Percentiles rank a stretch among this genome's conserved stretches.
phyloP scores from a whole-genome alignment of 37 sponge, comb jelly and placozoan species.

The Axinella damicornis region DNA sequence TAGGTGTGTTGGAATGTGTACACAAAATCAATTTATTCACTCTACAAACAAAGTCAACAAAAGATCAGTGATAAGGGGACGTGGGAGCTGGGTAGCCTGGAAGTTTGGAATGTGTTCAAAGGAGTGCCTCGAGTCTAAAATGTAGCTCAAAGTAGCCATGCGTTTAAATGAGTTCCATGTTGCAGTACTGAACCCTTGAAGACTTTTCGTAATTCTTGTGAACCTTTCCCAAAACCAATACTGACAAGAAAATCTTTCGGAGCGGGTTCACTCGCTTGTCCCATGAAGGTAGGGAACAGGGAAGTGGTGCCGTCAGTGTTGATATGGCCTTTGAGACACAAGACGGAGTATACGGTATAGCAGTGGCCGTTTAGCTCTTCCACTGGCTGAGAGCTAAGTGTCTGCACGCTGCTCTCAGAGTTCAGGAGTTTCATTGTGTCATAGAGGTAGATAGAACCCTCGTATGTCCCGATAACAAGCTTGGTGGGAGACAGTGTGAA shows the following conservation, averaged over 20 bases:
- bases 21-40: no score
- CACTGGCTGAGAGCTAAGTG: background rate
- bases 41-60: no score
- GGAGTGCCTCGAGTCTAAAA: no score
- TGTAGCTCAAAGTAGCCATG: conserved; percentile 31
- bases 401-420: no score
- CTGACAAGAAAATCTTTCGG: conserved; percentile 42
- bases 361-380: conserved; percentile 9
- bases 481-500: conserved; percentile 16
- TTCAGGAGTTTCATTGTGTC: background rate
- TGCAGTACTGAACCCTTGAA: conserved; percentile 1
- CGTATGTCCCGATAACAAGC: conserved; percentile 36
- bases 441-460: conserved; percentile 18
- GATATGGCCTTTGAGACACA: conserved; percentile 16
- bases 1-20: no score
- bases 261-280: background rate
- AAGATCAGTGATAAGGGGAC: no score
- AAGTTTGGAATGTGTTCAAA: no score
- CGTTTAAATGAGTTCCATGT: conserved; percentile 25
- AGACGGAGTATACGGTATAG: conserved; percentile 30
- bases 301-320: conserved; percentile 46
- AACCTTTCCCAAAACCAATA: conserved; percentile 46
- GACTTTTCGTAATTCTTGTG: background rate
- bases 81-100: no score
- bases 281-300: conserved; percentile 51